Evolutionary conservation across 2,888 invertebrate species (phyloP).

Genomic region (Pseudeuparius sepicola): DNA sequence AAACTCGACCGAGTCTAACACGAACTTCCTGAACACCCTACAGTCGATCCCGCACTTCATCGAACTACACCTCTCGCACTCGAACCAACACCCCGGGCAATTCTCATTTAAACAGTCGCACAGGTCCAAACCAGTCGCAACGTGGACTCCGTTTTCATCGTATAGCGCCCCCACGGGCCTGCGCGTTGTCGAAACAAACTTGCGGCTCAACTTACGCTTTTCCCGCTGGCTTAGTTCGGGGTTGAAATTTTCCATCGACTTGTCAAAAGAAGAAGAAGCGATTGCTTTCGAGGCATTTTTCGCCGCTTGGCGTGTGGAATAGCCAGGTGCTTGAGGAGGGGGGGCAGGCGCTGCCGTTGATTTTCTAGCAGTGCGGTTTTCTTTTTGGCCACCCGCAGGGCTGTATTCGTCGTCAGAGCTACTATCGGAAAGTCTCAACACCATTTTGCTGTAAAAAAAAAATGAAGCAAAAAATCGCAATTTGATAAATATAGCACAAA

Average conservation of each 20-base stretch:
- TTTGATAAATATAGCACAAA: too few species aligned
- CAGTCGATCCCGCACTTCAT: conserved; percentile 74
- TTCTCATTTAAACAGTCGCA: conserved; percentile 74
- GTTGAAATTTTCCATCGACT: conserved; percentile 51
- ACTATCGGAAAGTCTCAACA: too few species aligned
- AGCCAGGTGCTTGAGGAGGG: conserved; percentile 20
- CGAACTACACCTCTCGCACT: conserved; percentile 63
- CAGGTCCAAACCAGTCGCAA: conserved; percentile 53
- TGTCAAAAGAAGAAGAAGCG: conserved; percentile 23
- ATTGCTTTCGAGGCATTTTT: conserved; percentile 25
- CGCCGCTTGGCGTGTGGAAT: conserved; percentile 28
- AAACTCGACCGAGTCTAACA: conserved; percentile 66
- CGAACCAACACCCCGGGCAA: conserved; percentile 80
- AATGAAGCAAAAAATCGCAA: too few species aligned
- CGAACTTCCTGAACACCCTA: conserved; percentile 66
- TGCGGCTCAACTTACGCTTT: conserved; percentile 63
- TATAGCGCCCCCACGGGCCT: conserved; percentile 50
- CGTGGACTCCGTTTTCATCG: conserved; percentile 59
- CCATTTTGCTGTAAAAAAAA: too few species aligned
- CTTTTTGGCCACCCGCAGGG: conserved; percentile 17
- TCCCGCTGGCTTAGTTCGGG: conserved; percentile 72
- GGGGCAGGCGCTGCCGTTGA: conserved; percentile 22
- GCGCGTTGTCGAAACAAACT: conserved; percentile 40
- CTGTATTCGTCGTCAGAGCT: conserved; percentile 26
- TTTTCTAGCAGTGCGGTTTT: conserved; percentile 29